These are phyloP conservation scores for Sebastes baramenuke DNA, from an alignment of 2,797 vertebrate species.

Conservation along the genomic window DNA sequence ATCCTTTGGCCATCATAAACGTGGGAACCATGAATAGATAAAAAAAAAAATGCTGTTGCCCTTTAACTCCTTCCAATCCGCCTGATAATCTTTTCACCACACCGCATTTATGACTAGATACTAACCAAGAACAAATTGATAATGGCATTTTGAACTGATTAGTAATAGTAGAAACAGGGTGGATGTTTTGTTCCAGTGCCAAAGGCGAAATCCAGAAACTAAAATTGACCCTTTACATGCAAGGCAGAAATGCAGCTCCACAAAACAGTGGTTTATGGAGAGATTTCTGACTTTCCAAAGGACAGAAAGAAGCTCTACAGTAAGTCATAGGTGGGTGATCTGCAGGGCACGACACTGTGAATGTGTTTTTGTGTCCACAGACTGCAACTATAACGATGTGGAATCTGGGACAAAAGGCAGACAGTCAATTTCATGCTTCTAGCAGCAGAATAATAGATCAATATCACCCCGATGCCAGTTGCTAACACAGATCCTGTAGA, in stretches of 20 bases:
- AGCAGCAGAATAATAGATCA: conserved; percentile 47
- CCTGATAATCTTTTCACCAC: not conserved
- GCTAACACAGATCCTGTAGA: conserved; percentile 31
- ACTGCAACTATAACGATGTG: conserved; percentile 9
- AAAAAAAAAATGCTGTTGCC: not conserved
- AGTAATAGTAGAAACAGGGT: not conserved
- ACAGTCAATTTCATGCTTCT: conserved; percentile 51
- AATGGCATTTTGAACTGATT: not conserved
- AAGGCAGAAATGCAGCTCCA: not conserved
- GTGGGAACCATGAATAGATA: not conserved
- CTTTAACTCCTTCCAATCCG: not conserved
- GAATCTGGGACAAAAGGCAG: conserved; percentile 50
- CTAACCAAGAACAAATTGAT: not conserved
- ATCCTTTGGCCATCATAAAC: conserved; percentile 5
- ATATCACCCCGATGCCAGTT: conserved; percentile 29
- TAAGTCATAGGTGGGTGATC: conserved; percentile 5
- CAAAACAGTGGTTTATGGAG: conserved; percentile 3
- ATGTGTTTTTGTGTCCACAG: conserved; percentile 1
- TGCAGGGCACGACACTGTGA: not conserved
- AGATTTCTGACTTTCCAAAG: not conserved
- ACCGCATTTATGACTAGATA: not conserved
- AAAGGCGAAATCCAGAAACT: not conserved
- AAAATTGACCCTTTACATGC: not conserved
- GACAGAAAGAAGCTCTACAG: not conserved
- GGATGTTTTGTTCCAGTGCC: not conserved